Base-by-base conservation (phyloP, 2,888 invertebrate genomes). In the Oscheius sp. region DNA sequence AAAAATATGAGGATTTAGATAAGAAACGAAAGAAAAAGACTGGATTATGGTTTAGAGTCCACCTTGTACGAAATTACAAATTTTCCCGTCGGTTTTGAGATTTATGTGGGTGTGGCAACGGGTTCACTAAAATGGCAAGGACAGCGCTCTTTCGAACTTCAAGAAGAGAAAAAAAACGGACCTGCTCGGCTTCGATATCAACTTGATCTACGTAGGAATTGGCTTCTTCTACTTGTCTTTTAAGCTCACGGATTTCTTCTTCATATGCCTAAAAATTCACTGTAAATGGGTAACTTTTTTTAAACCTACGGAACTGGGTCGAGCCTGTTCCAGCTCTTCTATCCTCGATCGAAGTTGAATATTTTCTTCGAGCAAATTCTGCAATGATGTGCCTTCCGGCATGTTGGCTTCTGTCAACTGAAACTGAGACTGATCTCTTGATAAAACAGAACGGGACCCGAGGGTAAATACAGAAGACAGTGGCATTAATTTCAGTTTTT, bases 101-200 rank as follows among this genome's bases (percentile, higher is more conserved):
- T 35, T 35, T 35, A 35, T 35, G 35, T 35, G 35, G 35, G 35
- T 49, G 49, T n/a, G 58, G 58, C 29, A 29, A 56, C 58, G 29
- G 41, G 16, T 61, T 27, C n/a, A 29, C 61, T 29, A 23, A 16
- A 63, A 45, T 43, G 35, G 35, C 35, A 35, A 35, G 35, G 35
- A 35, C 35, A 35, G 16, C 18, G 13, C 1, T n/a, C 41, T 29
- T 53, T 25, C n/a, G 53, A 12, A 23, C 9, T 53, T 7, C 9
- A 9, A 9, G 35, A 9, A 9, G 35, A 35, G 35, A 35, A 49
- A 23, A 52, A 52, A 18, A 18, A 9, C 23, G 16, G 63, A 81
- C 81, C 76, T 81, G 81, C 41, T 81, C 81, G 12, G 78, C 78
- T 73, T 81, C 81, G 16, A 81, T 72, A 49, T 81, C 81, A 16